A percentile compares a stretch with the other conserved stretches of the same genome.
Conservation (phyloP, 2,888 invertebrate genomes). For the Hydrotaea cyrtoneurina region DNA sequence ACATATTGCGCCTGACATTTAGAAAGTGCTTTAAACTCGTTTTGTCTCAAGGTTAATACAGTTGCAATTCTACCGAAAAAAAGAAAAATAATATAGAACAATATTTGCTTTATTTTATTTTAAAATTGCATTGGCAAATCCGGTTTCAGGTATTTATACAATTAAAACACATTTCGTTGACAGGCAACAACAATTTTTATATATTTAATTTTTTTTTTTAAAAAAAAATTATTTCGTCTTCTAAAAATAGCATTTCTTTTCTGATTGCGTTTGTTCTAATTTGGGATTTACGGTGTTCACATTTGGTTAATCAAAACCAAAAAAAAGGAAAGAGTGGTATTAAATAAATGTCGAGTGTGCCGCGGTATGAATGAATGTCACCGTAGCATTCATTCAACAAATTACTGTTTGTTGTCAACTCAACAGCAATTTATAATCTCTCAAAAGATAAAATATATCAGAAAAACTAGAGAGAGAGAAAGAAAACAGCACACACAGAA, state of each 20-base stretch:
- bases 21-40: background rate
- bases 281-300: too few relatives aligned
- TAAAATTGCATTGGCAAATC: too few relatives aligned
- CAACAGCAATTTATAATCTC: slow-evolving; percentile 47
- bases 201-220: too few relatives aligned
- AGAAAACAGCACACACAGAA: background rate
- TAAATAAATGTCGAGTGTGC: background rate
- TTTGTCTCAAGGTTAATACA: background rate
- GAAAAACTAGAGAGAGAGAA: slow-evolving; percentile 12
- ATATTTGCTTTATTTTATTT: background rate
- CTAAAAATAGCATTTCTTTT: background rate
- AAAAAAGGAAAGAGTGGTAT: too few relatives aligned
- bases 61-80: background rate
- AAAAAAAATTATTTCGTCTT: background rate
- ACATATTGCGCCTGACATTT: slow-evolving; percentile 5
- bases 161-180: too few relatives aligned
- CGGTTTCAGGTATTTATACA: too few relatives aligned
- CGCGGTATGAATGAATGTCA: too few relatives aligned
- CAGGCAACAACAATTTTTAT: too few relatives aligned
- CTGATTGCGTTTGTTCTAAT: background rate
- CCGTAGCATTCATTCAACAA: slow-evolving; percentile 30
- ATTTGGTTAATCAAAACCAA: too few relatives aligned
- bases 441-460: slow-evolving; percentile 33
- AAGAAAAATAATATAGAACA: too few relatives aligned
- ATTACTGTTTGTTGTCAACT: slow-evolving; percentile 56